Conservation (phyloP, 2,797 vertebrate genomes). For the Apogon talboti region DNA sequence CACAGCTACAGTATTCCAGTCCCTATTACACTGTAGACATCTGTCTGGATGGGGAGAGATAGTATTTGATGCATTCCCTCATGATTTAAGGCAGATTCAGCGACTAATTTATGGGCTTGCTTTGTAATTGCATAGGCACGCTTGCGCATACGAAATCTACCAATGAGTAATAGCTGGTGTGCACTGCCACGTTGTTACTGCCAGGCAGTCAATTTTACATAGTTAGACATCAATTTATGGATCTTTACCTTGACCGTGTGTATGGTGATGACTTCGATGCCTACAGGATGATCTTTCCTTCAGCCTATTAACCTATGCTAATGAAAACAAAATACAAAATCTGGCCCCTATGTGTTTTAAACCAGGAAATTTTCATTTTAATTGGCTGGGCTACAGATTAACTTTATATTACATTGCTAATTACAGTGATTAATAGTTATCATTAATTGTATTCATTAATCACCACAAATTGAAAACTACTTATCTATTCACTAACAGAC, state of each 20-base stretch:
- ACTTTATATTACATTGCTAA: conserved; percentile 54
- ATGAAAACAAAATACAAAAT: conserved; percentile 54
- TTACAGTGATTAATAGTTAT: conserved; percentile 61
- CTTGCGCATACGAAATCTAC: conserved; percentile 56
- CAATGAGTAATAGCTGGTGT: conserved; percentile 61
- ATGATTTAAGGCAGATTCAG: conserved; percentile 73
- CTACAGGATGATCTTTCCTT: conserved; percentile 37
- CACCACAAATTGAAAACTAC: conserved; percentile 49
- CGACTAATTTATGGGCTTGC: conserved; percentile 69
- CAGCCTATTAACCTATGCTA: conserved; percentile 33
- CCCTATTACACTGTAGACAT: conserved; percentile 46
- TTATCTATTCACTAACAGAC: conserved; percentile 33
- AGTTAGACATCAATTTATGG: conserved; percentile 68
- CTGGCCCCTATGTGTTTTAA: conserved; percentile 50
- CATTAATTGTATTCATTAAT: conserved; percentile 55
- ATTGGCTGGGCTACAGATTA: conserved; percentile 37
- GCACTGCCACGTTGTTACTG: conserved; percentile 35
- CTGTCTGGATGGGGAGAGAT: conserved; percentile 43
- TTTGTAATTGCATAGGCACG: conserved; percentile 69
- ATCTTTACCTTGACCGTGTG: conserved; percentile 56
- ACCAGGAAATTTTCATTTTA: conserved; percentile 44
- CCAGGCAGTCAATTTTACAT: conserved; percentile 66
- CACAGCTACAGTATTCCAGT: conserved; percentile 42
- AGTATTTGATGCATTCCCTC: conserved; percentile 64
- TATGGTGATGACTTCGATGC: conserved; percentile 33